phyloP scores from a whole-genome alignment of 2,113 vertebrate genomes.

The Leucoraja erinaceus region DNA sequence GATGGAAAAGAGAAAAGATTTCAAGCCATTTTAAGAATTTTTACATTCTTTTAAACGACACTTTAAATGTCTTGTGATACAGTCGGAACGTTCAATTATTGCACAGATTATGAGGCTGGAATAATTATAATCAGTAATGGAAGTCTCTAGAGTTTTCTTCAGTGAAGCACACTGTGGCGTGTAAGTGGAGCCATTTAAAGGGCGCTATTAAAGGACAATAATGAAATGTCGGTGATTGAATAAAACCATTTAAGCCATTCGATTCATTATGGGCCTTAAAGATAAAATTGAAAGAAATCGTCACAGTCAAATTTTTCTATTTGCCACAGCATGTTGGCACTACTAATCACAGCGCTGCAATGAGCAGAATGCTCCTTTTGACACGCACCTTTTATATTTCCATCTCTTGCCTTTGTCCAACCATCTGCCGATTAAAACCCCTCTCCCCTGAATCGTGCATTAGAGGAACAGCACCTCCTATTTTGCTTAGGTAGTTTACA shows the following conservation, averaged over 20 bases:
- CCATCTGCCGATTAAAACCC: no score
- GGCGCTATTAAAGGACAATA: no score
- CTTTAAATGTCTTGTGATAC: neutral
- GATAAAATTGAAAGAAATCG: constrained; percentile 11
- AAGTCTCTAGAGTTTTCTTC: neutral
- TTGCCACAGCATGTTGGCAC: neutral
- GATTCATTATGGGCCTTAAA: neutral
- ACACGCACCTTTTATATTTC: no score
- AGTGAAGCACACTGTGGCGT: neutral
- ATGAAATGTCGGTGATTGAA: neutral
- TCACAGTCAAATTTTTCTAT: neutral
- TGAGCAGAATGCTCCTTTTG: neutral
- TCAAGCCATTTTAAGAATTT: neutral
- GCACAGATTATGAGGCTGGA: neutral
- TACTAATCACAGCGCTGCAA: constrained; percentile 17
- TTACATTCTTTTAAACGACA: neutral
- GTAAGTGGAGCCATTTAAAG: neutral
- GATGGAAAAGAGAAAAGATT: neutral
- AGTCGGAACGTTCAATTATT: neutral
- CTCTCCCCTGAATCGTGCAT: no score
- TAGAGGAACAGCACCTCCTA: no score
- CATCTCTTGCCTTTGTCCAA: no score
- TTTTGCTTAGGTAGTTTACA: no score
- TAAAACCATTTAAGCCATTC: neutral
- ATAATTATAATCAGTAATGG: neutral